Evolutionary conservation across 2,113 vertebrate genomes (phyloP).

Genomic region (Cephalopterus ornatus): DNA sequence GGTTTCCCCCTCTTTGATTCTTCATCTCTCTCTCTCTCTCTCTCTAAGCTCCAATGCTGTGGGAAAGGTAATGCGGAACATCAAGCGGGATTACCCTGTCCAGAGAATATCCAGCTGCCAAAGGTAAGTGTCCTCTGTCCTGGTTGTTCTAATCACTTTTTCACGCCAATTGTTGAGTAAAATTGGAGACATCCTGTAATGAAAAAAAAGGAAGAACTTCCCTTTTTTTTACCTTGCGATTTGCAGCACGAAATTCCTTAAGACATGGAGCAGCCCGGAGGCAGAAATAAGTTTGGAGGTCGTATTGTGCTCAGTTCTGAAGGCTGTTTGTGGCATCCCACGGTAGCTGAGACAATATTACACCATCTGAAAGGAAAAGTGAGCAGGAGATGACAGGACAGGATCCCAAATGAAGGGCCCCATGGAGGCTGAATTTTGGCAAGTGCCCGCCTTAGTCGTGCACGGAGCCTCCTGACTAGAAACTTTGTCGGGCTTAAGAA

Average conservation of each 20-base stretch:
- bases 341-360: not conserved
- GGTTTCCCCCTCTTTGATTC: not conserved
- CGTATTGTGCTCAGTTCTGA: not conserved
- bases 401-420: not conserved
- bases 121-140: slow-evolving; percentile 63
- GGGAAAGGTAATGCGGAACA: slow-evolving; percentile 70
- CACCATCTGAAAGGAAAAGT: not conserved
- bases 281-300: not conserved
- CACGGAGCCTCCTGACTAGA: not conserved
- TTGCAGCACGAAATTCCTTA: not conserved
- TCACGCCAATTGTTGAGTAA: not conserved
- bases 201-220: not conserved
- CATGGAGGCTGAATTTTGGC: not conserved
- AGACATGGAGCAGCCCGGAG: not conserved
- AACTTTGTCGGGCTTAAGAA: not conserved
- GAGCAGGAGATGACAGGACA: not conserved
- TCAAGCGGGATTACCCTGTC: slow-evolving; percentile 67
- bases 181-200: not conserved
- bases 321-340: not conserved
- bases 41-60: slow-evolving; percentile 77
- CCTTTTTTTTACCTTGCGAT: not conserved
- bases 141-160: not conserved
- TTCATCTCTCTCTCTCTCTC: not conserved
- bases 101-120: slow-evolving; percentile 68
- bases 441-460: not conserved